phyloP scores from a whole-genome alignment of 2,888 invertebrate species.

The Athetis lepigone region DNA sequence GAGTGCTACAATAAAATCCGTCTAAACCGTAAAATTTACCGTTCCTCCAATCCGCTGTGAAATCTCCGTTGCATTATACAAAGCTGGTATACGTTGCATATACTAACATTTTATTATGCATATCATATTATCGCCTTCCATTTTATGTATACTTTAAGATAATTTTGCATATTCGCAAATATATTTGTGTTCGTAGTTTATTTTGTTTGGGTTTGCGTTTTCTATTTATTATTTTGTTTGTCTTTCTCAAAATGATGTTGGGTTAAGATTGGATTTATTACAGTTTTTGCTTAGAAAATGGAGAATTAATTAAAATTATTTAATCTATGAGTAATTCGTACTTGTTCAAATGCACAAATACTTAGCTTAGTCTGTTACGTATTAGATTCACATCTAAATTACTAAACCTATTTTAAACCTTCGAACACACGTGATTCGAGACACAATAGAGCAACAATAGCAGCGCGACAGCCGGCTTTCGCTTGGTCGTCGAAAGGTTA shows the following conservation, averaged over 20 bases:
- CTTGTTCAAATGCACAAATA: no score
- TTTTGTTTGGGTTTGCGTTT: conserved; percentile 27
- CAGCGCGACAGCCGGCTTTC: no score
- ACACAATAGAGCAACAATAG: no score
- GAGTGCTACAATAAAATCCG: conserved; percentile 67
- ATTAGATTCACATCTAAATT: no score
- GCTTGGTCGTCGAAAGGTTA: no score
- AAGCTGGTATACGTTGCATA: conserved; percentile 27
- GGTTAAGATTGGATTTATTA: conserved; percentile 16
- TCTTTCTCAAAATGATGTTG: conserved; percentile 23
- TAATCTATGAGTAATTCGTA: not conserved
- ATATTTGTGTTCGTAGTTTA: conserved; percentile 28
- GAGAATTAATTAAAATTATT: not conserved
- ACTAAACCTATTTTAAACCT: no score
- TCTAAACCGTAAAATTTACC: conserved; percentile 66
- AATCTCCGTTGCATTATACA: conserved; percentile 55
- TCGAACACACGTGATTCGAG: no score
- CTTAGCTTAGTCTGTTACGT: no score
- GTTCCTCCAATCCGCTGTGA: conserved; percentile 60
- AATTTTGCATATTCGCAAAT: conserved; percentile 40
- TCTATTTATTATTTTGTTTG: conserved; percentile 37
- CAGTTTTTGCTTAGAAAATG: not conserved
- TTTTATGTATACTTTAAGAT: conserved; percentile 53
- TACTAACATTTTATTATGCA: conserved; percentile 48
- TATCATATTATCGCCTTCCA: conserved; percentile 54